A percentile compares a stretch with the other conserved stretches of the same genome.
Conservation (phyloP, 2,113 vertebrate species). For the Tyrannus savana region DNA sequence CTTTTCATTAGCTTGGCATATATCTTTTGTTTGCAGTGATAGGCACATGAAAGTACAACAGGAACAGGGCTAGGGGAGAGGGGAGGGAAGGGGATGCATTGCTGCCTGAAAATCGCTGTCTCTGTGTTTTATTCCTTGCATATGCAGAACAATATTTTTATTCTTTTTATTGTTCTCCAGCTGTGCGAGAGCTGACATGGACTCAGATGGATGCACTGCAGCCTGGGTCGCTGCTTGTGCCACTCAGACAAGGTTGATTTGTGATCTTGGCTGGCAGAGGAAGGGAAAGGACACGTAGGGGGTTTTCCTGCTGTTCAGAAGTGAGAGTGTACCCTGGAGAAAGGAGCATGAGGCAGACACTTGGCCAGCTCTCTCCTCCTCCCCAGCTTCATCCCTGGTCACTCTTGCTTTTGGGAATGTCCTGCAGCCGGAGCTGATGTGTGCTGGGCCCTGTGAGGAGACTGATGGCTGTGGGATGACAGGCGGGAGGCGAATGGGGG, state of each 20-base stretch:
- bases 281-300: not conserved
- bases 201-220: not conserved
- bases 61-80: not conserved
- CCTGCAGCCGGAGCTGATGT: not conserved
- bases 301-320: not conserved
- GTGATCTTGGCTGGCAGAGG: not conserved
- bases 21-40: constrained; percentile 3
- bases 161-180: not conserved
- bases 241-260: not conserved
- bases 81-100: not conserved
- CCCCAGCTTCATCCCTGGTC: not conserved
- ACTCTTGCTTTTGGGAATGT: not conserved
- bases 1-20: constrained; percentile 6
- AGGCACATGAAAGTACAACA: constrained; percentile 1
- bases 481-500: not conserved
- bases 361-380: not conserved
- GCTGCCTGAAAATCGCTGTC: not conserved
- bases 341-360: not conserved
- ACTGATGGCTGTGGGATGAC: not conserved
- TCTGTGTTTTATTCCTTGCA: not conserved
- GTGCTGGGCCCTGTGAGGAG: not conserved
- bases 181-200: not conserved
- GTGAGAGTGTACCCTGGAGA: not conserved
- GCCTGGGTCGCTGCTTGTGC: not conserved
- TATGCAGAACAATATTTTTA: not conserved